Evolutionary conservation across 2,113 vertebrate genomes (phyloP), one percentile per base, ranked within the genome.

Genomic region (Spermophilus dauricus): DNA sequence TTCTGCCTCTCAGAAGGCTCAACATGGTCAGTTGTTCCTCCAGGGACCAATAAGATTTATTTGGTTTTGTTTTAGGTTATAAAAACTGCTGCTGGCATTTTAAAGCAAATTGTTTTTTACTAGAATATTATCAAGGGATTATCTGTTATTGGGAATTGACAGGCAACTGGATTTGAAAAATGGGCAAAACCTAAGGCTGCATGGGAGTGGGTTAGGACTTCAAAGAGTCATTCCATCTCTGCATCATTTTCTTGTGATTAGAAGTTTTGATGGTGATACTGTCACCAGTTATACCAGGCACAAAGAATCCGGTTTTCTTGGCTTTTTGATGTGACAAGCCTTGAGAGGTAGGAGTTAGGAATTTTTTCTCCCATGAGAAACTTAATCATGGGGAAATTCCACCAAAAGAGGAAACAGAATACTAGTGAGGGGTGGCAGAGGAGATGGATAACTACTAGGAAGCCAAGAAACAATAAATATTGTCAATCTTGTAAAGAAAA

Each of bases 351-450:
- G 26, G 32, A 42, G 81, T 73, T 82, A 87, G 61, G 32, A 72
- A 56, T 42, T 93, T 51, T 32, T 24, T 22, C n/a, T 48, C 2
- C 51, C 0, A 22, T 4, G 2, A 77, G 32, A 83, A 78, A 14
- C n/a, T 97, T 82, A 65, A 63, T 95, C 84, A 75, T 80, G 61
- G 75, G 69, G 78, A 84, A 88, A 96, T 93, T 88, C 63, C 63
- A 93, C 10, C 10, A 13, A 86, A 67, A 67, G 14, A 12, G 3
- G 69, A 39, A 76, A 34, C 20, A 82, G 42, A 7, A 26, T 72
- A 58, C 37, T 65, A 91, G 82, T 8, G 63, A 70, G 14, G 10
- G 11, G 12, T 16, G 30, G 28, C 28, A 93, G 17, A 86, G 3
- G 26, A 53, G 10, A 51, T 82, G 58, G 30, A 63, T 82, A 45